Base-by-base conservation (phyloP, 2,888 invertebrate genomes). In the Furcula furcula region DNA sequence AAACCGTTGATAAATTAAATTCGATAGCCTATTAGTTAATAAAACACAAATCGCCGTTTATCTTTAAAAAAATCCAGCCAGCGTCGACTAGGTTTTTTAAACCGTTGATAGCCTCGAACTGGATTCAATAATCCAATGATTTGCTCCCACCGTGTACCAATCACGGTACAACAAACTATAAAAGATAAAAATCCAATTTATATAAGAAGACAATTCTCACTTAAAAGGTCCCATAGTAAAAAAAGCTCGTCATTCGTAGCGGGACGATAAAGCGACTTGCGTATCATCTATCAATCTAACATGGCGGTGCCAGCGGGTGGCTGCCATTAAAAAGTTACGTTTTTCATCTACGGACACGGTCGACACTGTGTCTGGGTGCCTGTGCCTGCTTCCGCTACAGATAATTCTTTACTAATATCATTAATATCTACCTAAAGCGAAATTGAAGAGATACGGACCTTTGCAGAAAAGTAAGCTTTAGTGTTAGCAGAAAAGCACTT, bases 231-330 rank as follows among this genome's bases (percentile, higher is more conserved):
- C 64, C 62, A 49, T 59, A 48, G 48, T 61, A 68, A 73, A 76
- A 28, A 18, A 78, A 74, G 65, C 65, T 59, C 61, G 63, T 63
- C 61, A 59, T 68, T 65, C 51, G 40, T 46, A 22, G 46, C 58
- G 57, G 47, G 58, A 64, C 72, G 70, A 75, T 69, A 71, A 67
- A 66, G 51, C 49, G 35, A 44, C 55, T 63, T 52, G 61, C 67
- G 65, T 85, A 85, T 85, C 85, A 70, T 70, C 78, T 76, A 84
- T 85, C 80, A 81, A 86, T 85, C 85, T 79, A 76, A 79, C 76
- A 74, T 78, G 68, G 66, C 57, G 50, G 53, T 45, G 47, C 50
- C 83, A 80, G 83, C 82, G 65, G 84, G 84, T 64, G 73, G 62
- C 67, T 62, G 45, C 71, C 77, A 76, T 81, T 79, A 76, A 80